These are phyloP conservation scores for Thryonomys swinderianus DNA, from an alignment of 2,113 vertebrate species.

Conservation along the genomic window DNA sequence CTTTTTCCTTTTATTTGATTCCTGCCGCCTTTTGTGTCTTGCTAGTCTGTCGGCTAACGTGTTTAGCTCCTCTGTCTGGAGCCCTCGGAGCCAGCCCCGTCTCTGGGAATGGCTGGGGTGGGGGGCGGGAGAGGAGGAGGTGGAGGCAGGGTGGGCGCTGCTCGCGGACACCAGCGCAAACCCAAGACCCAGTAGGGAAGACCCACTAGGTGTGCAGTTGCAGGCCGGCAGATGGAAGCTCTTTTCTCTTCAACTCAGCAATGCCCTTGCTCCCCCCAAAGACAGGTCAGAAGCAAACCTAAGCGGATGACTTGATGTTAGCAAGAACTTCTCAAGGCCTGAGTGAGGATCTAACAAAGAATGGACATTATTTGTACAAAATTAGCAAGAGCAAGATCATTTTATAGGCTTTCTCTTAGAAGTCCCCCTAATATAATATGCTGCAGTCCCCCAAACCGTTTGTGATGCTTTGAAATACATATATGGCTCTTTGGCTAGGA, in stretches of 20 bases:
- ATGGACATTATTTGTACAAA: not conserved
- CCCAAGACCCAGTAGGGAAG: not conserved
- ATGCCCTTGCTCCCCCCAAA: no score
- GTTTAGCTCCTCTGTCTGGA: constrained; percentile 86
- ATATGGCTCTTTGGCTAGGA: not conserved
- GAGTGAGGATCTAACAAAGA: not conserved
- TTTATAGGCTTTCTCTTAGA: not conserved
- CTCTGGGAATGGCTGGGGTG: constrained; percentile 71
- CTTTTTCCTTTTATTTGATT: constrained; percentile 91
- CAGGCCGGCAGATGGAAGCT: not conserved
- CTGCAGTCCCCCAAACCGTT: not conserved
- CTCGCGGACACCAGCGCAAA: not conserved
- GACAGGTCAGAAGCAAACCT: not conserved
- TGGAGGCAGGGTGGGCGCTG: not conserved
- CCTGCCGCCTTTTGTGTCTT: constrained; percentile 89
- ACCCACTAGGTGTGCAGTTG: no score
- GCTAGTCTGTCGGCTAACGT: constrained; percentile 86
- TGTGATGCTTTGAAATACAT: not conserved
- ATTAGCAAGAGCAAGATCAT: not conserved
- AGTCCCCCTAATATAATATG: not conserved
- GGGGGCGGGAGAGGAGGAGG: not conserved
- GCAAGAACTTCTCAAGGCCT: not conserved
- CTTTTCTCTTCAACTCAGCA: not conserved
- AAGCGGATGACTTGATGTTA: not conserved
- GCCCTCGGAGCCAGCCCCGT: constrained; percentile 82